Evolutionary conservation across 2,888 invertebrate species (phyloP), one percentile per base, ranked within the genome.

Genomic region (Ypsolopha scabrella): DNA sequence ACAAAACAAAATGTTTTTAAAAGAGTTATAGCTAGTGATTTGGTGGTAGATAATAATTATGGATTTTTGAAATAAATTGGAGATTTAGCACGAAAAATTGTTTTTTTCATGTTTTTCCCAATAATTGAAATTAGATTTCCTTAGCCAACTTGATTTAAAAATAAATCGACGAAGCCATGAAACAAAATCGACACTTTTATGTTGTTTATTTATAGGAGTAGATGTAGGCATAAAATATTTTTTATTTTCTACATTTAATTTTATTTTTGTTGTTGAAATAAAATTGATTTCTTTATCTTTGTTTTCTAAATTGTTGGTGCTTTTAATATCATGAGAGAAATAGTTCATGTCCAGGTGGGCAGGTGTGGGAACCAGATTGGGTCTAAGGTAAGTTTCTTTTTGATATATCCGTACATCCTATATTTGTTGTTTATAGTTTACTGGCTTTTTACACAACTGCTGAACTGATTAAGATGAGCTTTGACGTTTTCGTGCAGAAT

Each of bases 261-360:
- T n/a, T 46, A 35, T 63, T 69, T 69, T 63, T 52, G 56, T 11
- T 55, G 53, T 56, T 59, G 57, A 55, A 53, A 50, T 54, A 57
- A 52, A 55, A 55, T 58, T 60, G 58, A 53, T 63, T 64, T 65
- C 55, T 62, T 61, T 61, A 51, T 65, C 14, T 41, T 53, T 52
- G n/a, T 62, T 63, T 61, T 57, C 52, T 52, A 77, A 78, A 78
- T 75, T 73, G 36, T 52, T 54, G 38, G 68, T 67, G 41, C 41
- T 48, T 48, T 59, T 62, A 83, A 68, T 61, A 93, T 94, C 61
- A 94, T 94, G 94, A 90, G 93, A 77, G 94, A 94, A 88, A 93
- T 94, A 62, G 93, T 94, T 51, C 93, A 93, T 72, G 80, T 94
- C 57, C 93, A 94, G 76, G 92, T 80, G 37, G 85, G 85, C 6